Base-by-base conservation (phyloP, 2,113 vertebrate genomes). In the Clarias macrocephalus region DNA sequence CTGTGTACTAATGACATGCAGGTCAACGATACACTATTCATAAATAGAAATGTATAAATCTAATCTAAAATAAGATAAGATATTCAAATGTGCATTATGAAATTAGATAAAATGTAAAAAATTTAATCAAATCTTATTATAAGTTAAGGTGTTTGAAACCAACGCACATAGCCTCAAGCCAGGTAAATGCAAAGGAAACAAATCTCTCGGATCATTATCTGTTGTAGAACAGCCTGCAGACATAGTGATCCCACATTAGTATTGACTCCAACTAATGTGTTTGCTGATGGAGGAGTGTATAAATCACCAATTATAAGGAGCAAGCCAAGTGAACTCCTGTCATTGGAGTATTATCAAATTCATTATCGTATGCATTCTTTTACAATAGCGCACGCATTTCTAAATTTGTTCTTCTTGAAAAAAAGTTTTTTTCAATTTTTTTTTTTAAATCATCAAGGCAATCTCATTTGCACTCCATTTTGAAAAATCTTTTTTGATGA, bases 211-310 rank as follows among this genome's bases (percentile, higher is more conserved):
- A 83, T 62, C 59, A 13, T 76, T 66, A 87, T 87, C 80, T 83
- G 80, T 48, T 76, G 70, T 65, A 19, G 68, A 77, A 56, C 60
- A 77, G 70, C 65, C 79, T 82, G 65, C 66, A 62, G 85, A 82
- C 85, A 82, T 42, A 73, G 52, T 57, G 85, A 81, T 30, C 15
- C 86, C 77, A 81, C 85, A 81, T 42, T 75, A 68, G 30, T 75
- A 87, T 72, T 81, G 76, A 86, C 65, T 86, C 66, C 21, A 0
- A 28, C 85, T 82, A 87, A 87, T 82, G 85, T 87, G 85, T 87
- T 75, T 87, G 80, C 79, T 87, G 23, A 42, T 86, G 77, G 59
- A 81, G 30, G 65, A 57, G 66, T 82, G 23, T 82, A 87, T 87
- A 82, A 75, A 82, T 87, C 76, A 81, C 25, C 63, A 87, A 48